phyloP scores from a whole-genome alignment of 2,113 vertebrate genomes.

The Proteles cristata region DNA sequence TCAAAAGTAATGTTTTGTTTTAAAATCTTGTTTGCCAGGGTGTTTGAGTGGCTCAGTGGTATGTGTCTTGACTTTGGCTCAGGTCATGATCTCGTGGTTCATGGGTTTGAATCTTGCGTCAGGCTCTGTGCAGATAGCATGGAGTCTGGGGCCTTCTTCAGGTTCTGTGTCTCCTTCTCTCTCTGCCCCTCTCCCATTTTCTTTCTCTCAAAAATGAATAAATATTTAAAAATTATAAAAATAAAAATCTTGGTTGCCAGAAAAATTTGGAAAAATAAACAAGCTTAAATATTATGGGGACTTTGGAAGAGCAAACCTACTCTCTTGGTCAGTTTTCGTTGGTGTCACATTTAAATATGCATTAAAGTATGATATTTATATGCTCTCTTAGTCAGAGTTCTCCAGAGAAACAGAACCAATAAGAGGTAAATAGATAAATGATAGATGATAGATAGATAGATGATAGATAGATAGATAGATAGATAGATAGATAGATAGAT shows the following conservation, averaged over 20 bases:
- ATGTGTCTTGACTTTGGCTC: too few species aligned
- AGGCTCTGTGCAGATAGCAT: too few species aligned
- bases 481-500: neutral
- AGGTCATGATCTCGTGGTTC: too few species aligned
- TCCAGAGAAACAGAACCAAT: neutral
- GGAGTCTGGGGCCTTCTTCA: too few species aligned
- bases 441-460: neutral
- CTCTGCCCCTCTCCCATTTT: too few species aligned
- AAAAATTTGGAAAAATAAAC: slow-evolving; percentile 40
- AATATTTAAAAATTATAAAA: too few species aligned
- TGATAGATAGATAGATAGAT: neutral
- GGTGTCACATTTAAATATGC: slow-evolving; percentile 7
- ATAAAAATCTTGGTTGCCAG: slow-evolving; percentile 30
- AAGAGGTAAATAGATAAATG: neutral
- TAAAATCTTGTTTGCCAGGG: slow-evolving; percentile 37
- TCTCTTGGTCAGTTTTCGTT: neutral
- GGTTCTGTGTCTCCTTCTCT: too few species aligned
- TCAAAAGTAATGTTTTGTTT: slow-evolving; percentile 44
- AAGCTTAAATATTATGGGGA: neutral
- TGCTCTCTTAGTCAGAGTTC: neutral
- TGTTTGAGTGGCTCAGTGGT: too few species aligned
- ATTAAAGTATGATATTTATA: neutral
- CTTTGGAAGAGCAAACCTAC: neutral
- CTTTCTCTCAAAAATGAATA: too few species aligned
- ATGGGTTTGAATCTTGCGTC: too few species aligned